phyloP scores from a whole-genome alignment of 2,113 vertebrate species.

The Corydoras sp. region DNA sequence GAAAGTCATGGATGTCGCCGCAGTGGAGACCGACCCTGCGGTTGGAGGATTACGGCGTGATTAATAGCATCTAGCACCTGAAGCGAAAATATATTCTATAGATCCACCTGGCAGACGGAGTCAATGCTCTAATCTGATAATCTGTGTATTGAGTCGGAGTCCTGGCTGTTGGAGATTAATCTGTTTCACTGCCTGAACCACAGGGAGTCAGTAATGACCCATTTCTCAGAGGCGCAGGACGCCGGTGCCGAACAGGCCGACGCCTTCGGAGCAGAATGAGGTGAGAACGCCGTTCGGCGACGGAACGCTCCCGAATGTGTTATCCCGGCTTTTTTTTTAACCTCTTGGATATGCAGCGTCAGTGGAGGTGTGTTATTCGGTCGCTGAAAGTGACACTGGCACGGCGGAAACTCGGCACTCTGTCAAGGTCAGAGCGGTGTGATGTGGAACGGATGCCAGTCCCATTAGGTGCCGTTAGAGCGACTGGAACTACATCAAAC shows the following conservation, averaged over 20 bases:
- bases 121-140: constrained; percentile 61
- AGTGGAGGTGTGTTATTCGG: constrained; percentile 31
- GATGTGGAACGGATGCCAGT: constrained; percentile 22
- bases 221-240: constrained; percentile 28
- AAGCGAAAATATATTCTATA: constrained; percentile 39
- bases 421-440: constrained; percentile 33
- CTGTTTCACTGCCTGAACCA: constrained; percentile 57
- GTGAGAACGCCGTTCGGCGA: constrained; percentile 54
- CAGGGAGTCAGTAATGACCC: constrained; percentile 44
- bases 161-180: constrained; percentile 60
- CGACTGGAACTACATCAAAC: constrained; percentile 20
- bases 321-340: constrained; percentile 38
- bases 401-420: constrained; percentile 32
- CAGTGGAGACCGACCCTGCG: constrained; percentile 20
- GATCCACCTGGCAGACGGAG: constrained; percentile 49
- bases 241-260: constrained; percentile 16
- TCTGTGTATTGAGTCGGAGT: constrained; percentile 61
- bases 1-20: not conserved
- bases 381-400: constrained; percentile 22
- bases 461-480: constrained; percentile 33
- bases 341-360: constrained; percentile 40
- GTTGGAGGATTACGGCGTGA: constrained; percentile 34
- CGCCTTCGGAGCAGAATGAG: constrained; percentile 24
- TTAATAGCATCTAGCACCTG: constrained; percentile 41
- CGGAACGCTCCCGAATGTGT: constrained; percentile 64